A percentile compares a stretch with the other conserved stretches of the same genome.
phyloP scores from a whole-genome alignment of 2,888 invertebrate species.

The Eristalis intricaria region DNA sequence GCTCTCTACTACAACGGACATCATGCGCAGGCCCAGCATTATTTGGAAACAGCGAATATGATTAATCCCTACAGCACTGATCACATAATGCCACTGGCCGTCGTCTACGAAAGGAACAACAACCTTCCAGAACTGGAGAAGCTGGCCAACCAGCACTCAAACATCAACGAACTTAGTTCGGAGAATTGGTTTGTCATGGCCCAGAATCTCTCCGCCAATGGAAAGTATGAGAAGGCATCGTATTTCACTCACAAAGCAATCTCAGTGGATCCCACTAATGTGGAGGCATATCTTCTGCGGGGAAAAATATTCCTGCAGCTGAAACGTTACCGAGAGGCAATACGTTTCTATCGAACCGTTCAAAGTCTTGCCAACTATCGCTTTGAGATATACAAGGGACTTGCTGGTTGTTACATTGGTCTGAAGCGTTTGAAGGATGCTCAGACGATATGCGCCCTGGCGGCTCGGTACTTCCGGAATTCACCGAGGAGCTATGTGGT shows the following conservation, averaged over 20 bases:
- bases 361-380: slow-evolving; percentile 78
- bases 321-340: slow-evolving; percentile 78
- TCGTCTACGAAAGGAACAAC: slow-evolving; percentile 84
- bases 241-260: slow-evolving; percentile 89
- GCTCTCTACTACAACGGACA: slow-evolving; percentile 88
- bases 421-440: slow-evolving; percentile 88
- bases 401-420: slow-evolving; percentile 88
- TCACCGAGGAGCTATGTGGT: slow-evolving; percentile 89
- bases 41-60: slow-evolving; percentile 81
- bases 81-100: slow-evolving; percentile 86
- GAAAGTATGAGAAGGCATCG: slow-evolving; percentile 86
- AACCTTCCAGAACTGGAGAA: slow-evolving; percentile 85
- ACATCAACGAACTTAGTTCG: slow-evolving; percentile 82
- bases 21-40: slow-evolving; percentile 84
- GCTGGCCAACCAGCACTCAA: slow-evolving; percentile 81
- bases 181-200: slow-evolving; percentile 91
- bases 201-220: slow-evolving; percentile 84
- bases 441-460: slow-evolving; percentile 86
- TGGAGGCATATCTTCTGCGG: slow-evolving; percentile 89
- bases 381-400: slow-evolving; percentile 88
- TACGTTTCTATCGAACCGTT: slow-evolving; percentile 76
- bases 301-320: slow-evolving; percentile 80
- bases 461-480: slow-evolving; percentile 87
- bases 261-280: slow-evolving; percentile 84
- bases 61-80: slow-evolving; percentile 83